Evolutionary conservation across 2,888 invertebrate species (phyloP).

Genomic region (Galerucella calmariensis): DNA sequence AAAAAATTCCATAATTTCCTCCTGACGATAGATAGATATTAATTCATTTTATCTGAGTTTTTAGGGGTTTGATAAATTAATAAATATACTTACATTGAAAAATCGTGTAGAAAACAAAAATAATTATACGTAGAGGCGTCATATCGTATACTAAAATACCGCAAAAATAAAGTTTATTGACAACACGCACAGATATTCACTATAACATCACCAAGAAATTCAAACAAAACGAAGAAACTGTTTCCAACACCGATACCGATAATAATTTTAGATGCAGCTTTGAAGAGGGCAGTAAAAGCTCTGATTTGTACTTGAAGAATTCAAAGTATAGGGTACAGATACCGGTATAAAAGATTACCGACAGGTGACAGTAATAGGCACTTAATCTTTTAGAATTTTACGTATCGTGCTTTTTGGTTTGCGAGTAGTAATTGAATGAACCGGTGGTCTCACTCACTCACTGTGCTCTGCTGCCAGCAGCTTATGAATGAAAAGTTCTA

Average conservation of each 20-base stretch:
- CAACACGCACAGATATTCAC: conserved; percentile 13
- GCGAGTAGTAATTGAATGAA: conserved; percentile 52
- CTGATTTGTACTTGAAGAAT: conserved; percentile 34
- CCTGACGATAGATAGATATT: no score
- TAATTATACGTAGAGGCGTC: background rate
- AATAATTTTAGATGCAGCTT: conserved; percentile 28
- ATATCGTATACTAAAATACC: background rate
- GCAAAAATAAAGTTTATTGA: background rate
- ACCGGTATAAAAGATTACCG: conserved; percentile 32
- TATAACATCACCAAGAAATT: conserved; percentile 6
- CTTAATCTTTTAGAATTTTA: conserved; percentile 25
- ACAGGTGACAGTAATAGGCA: conserved; percentile 37
- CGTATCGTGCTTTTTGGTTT: conserved; percentile 44
- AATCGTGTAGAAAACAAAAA: conserved; percentile 15
- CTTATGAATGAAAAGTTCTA: conserved; percentile 54
- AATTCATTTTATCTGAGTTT: background rate
- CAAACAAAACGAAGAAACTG: conserved; percentile 26
- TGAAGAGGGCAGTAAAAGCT: conserved; percentile 38
- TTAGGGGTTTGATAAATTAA: background rate
- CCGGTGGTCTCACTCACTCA: conserved; percentile 36
- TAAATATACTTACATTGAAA: conserved; percentile 22
- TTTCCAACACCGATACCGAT: conserved; percentile 8
- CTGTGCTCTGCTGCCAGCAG: conserved; percentile 39
- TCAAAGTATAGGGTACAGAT: background rate
- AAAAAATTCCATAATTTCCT: no score